Percentiles rank a stretch among this genome's conserved stretches.
phyloP scores from a whole-genome alignment of 2,888 invertebrate genomes.

The Microplitis manilae region DNA sequence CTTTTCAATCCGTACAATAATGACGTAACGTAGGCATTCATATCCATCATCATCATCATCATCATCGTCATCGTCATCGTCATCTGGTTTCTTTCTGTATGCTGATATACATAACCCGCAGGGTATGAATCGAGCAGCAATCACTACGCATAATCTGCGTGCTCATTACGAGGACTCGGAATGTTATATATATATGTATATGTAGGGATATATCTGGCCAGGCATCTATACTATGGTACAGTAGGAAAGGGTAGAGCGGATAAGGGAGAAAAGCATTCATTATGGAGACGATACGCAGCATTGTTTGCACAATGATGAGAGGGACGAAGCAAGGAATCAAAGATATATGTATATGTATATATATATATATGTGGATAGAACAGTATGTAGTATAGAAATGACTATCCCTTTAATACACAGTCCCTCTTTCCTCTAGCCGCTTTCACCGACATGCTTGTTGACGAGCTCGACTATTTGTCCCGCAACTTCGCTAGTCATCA shows the following conservation, averaged over 20 bases:
- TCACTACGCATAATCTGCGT: constrained; percentile 71
- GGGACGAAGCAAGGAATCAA: constrained; percentile 57
- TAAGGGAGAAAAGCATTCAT: constrained; percentile 59
- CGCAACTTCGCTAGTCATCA: constrained; percentile 38
- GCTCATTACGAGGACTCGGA: constrained; percentile 68
- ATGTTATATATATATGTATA: background rate
- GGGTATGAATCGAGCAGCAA: constrained; percentile 66
- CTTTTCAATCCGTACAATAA: too few relatives aligned
- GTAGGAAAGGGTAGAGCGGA: constrained; percentile 1
- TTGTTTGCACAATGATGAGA: constrained; percentile 70
- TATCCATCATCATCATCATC: too few relatives aligned
- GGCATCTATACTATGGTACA: constrained; percentile 42
- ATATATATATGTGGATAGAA: background rate
- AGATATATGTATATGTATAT: constrained; percentile 29
- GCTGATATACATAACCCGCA: constrained; percentile 55
- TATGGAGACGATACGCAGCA: constrained; percentile 70
- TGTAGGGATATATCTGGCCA: constrained; percentile 37
- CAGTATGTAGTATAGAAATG: constrained; percentile 19
- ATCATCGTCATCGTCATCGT: background rate
- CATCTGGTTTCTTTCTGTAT: constrained; percentile 27
- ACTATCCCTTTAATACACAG: constrained; percentile 60
- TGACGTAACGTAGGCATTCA: constrained; percentile 25
- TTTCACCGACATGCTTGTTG: constrained; percentile 48
- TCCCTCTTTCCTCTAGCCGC: constrained; percentile 34
- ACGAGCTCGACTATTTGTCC: constrained; percentile 51